A percentile compares a stretch with the other conserved stretches of the same genome.
Conservation (phyloP, 2,888 invertebrate genomes). For the Steinernema carpocapsae region DNA sequence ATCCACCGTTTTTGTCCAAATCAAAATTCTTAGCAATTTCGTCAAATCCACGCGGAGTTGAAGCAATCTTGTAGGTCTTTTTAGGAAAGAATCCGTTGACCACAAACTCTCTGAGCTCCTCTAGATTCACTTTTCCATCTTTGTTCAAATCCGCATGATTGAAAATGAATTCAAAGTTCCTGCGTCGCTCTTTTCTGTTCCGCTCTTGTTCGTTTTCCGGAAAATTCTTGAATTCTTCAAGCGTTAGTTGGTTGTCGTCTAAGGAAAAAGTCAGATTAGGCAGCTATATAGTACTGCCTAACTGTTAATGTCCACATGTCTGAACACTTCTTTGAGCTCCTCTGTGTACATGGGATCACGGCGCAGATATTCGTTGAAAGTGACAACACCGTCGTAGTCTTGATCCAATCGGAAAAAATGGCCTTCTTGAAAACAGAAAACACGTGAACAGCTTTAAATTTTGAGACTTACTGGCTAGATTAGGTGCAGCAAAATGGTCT, state of each 20-base stretch:
- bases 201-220: neutral
- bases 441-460: neutral
- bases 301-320: neutral
- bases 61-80: neutral
- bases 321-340: neutral
- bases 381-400: neutral
- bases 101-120: neutral
- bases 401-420: neutral
- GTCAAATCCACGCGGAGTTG: neutral
- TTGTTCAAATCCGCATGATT: neutral
- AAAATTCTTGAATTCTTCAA: neutral
- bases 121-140: neutral
- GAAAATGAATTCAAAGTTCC: neutral
- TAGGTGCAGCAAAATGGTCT: neutral
- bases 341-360: neutral
- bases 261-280: neutral
- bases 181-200: neutral
- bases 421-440: neutral
- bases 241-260: neutral
- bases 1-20: neutral
- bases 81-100: neutral
- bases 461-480: neutral
- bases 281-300: neutral
- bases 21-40: neutral
- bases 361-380: neutral